Base-by-base conservation (phyloP, 2,113 vertebrate species). In the Syngnathus floridae region DNA sequence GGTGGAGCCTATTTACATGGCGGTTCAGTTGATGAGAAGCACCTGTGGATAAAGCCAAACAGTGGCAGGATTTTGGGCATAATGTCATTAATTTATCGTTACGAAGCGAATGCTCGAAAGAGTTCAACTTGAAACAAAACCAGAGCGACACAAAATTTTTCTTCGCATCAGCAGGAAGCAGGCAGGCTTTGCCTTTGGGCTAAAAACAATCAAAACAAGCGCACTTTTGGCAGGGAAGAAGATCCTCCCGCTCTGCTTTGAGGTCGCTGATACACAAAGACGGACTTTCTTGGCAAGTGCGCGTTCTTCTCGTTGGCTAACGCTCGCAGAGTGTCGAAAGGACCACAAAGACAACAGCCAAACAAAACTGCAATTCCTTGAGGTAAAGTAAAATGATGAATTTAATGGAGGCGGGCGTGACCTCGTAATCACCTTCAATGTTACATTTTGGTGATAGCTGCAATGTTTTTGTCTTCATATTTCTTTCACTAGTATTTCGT, bases 141-240 rank as follows among this genome's bases (percentile, higher is more conserved):
- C 51, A 12, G 2, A 13, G 51, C 21, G 2, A 12, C 2, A 1
- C 51, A 13, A 21, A 12, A 22, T 52, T 22, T 41, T 10, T 36
- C 36, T 59, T 11, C 11, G 37, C 19, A 57, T 11, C 57, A 59
- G 35, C 35, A 38, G 13, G 3, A 46, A 5, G 14, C 43, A 12
- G 13, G 56, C 10, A 38, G 5, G 9, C 26, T 60, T 60, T 60
- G 16, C 57, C 57, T 60, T 40, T 16, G 19, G 9, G 37, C 38
- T 40, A n/a, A 60, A 40, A 21, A 40, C 19, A 60, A 60, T 60
- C 40, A 60, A 60, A n/a, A 59, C 57, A 59, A 59, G 19, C n/a
- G 10, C 2, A 37, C 26, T 60, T 37, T 60, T 60, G 57, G 57
- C 57, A 40, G 19, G 6, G 17, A 60, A 12, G 12, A 40, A 40